Conservation (phyloP, 2,113 vertebrate species). For the Sebastes fasciatus region DNA sequence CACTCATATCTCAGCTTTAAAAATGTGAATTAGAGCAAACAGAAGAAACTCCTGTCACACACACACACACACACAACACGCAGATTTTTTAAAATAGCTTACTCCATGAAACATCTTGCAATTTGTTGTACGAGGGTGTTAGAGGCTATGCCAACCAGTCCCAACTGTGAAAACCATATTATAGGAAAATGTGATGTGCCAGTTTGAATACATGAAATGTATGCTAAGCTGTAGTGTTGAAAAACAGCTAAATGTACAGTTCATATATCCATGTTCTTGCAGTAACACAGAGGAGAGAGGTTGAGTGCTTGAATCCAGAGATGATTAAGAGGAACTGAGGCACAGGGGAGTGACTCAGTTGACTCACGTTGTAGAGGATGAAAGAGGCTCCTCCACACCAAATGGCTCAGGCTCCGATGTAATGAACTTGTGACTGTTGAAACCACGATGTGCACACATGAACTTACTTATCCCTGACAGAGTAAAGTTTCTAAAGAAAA, state of each 20-base stretch:
- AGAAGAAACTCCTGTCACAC: too few species aligned
- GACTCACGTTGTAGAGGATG: conserved; percentile 62
- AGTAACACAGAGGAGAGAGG: neutral
- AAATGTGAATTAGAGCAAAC: neutral
- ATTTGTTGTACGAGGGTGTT: neutral
- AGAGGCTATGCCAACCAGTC: neutral
- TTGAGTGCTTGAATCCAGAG: conserved; percentile 30
- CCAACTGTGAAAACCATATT: neutral
- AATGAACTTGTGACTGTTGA: conserved; percentile 19
- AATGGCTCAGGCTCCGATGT: conserved; percentile 43
- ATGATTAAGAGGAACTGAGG: conserved; percentile 58
- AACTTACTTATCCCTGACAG: neutral
- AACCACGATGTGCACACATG: neutral
- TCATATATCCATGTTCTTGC: neutral
- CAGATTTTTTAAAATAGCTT: neutral
- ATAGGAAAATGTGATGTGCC: conserved; percentile 2
- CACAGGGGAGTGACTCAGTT: conserved; percentile 60
- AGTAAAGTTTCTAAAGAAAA: conserved; percentile 19
- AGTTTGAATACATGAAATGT: neutral
- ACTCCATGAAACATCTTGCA: neutral
- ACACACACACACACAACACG: neutral
- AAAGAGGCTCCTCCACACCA: conserved; percentile 70
- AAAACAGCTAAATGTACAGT: neutral
- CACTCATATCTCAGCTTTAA: neutral
- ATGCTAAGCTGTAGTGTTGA: neutral